Conservation (phyloP, 1,140 invertebrate species). For the Drosophila lini region DNA sequence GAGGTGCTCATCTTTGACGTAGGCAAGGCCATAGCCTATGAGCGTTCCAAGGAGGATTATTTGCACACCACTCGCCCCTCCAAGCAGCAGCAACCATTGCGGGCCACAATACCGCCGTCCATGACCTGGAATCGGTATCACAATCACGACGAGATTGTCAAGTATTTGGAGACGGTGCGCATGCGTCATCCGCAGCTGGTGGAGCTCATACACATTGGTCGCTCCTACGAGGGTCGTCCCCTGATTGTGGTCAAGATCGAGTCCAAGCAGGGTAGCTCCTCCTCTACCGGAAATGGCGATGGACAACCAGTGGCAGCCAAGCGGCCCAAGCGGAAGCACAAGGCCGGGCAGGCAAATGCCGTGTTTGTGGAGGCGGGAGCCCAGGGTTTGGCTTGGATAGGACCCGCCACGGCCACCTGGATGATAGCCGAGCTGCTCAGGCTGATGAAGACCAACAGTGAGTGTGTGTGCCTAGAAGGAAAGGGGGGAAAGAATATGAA, state of each 20-base stretch:
- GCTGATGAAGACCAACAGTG: conserved; percentile 86
- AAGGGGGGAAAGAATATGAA: no score
- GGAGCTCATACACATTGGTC: conserved; percentile 88
- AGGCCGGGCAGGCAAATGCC: conserved; percentile 84
- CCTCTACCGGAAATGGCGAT: conserved; percentile 34
- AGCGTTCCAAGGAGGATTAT: conserved; percentile 82
- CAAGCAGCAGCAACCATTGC: conserved; percentile 50
- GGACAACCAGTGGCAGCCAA: conserved; percentile 24
- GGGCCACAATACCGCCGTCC: not conserved
- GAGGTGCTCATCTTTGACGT: conserved; percentile 90
- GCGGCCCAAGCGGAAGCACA: conserved; percentile 75
- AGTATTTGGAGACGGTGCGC: conserved; percentile 89
- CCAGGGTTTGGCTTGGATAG: conserved; percentile 94
- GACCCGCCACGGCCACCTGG: conserved; percentile 91
- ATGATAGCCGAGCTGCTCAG: conserved; percentile 90
- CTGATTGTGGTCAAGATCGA: conserved; percentile 85
- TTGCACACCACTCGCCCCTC: conserved; percentile 55
- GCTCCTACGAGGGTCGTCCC: conserved; percentile 89
- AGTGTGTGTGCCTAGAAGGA: conserved; percentile 31
- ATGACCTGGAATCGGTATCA: conserved; percentile 89
- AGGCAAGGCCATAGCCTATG: conserved; percentile 88
- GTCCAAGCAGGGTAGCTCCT: conserved; percentile 46
- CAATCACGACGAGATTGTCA: conserved; percentile 87
- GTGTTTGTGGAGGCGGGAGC: conserved; percentile 89
- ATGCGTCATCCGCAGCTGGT: conserved; percentile 87